Base-by-base conservation (phyloP, 1,140 invertebrate genomes). In the Drosophila willistoni region DNA sequence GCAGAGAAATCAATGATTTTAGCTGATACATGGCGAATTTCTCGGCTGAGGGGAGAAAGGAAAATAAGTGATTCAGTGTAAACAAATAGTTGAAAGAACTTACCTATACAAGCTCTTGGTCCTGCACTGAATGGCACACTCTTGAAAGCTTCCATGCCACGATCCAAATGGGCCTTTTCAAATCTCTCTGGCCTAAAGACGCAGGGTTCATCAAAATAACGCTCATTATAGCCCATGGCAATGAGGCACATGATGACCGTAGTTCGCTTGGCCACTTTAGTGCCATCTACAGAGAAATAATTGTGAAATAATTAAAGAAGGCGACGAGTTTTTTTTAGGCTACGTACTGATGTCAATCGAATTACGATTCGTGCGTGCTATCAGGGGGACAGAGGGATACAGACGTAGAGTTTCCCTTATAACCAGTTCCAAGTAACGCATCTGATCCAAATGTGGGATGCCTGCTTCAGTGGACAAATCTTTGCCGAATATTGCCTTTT, bases 101-200 rank as follows among this genome's bases (percentile, higher is more conserved):
- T 69, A 91, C 90, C 91, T 44, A 92, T 92, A 51, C 91, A 92
- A 12, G 72, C 69, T 17, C 91, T 74, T 10, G 90, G 84, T 6
- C 87, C 90, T 14, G 91, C 91, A 60, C 87, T 91, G 73, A 96
- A 96, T 41, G 95, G 95, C 33, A 96, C 92, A 79, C 93, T 95
- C 34, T 93, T 82, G 42, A 92, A 94, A 2, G 90, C 85, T n/a
- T 91, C 82, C 10, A 91, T 74, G 10, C 80, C 73, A 1, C 33
- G 63, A 19, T 77, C 55, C 9, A 41, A 13, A 9, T 42, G 63
- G 12, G 42, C n/a, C 71, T 61, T 33, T 12, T 80, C 77, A 92
- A 97, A 97, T 81, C 96, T 93, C 36, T 97, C 96, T 0, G 97
- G 97, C 79, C 95, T 93, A 82, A 97, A 98, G 17, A 90, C 92